Percentiles rank a stretch among this genome's conserved stretches.
These are phyloP conservation scores for Alexandromys fortis DNA, from an alignment of 2,113 vertebrate genomes.

Conservation along the genomic window DNA sequence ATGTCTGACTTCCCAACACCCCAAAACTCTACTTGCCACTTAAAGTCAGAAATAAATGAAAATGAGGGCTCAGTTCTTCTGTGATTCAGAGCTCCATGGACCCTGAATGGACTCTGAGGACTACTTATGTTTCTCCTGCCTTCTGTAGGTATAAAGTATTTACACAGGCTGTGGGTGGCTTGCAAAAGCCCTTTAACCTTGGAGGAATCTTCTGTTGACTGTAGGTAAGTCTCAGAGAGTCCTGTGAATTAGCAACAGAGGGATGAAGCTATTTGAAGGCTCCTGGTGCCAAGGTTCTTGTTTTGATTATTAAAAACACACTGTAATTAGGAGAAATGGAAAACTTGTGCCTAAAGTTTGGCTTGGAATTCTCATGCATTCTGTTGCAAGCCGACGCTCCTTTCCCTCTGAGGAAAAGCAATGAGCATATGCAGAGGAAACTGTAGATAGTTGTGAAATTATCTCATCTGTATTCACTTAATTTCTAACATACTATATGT, in stretches of 20 bases:
- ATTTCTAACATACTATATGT: not conserved
- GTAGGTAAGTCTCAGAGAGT: not conserved
- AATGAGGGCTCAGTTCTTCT: not conserved
- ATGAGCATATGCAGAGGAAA: not conserved
- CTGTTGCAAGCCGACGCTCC: not conserved
- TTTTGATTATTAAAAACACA: constrained; percentile 57
- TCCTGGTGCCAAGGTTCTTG: constrained; percentile 40
- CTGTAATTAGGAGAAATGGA: not conserved
- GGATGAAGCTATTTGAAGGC: constrained; percentile 12
- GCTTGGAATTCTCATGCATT: constrained; percentile 35
- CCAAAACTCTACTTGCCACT: not conserved
- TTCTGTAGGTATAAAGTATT: constrained; percentile 27
- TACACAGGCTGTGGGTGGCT: not conserved
- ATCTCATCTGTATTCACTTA: not conserved
- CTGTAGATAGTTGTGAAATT: not conserved
- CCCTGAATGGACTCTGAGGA: not conserved
- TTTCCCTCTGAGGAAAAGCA: not conserved
- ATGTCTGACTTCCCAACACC: not conserved
- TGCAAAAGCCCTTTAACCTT: not conserved
- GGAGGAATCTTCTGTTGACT: constrained; percentile 6
- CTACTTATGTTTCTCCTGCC: not conserved
- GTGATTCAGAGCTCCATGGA: constrained; percentile 22
- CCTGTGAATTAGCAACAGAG: not conserved
- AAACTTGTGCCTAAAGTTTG: constrained; percentile 2
- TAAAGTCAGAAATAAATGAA: constrained; percentile 36